Evolutionary conservation across 2,113 vertebrate genomes (phyloP).

Genomic region (Xyliphius kryptos): DNA sequence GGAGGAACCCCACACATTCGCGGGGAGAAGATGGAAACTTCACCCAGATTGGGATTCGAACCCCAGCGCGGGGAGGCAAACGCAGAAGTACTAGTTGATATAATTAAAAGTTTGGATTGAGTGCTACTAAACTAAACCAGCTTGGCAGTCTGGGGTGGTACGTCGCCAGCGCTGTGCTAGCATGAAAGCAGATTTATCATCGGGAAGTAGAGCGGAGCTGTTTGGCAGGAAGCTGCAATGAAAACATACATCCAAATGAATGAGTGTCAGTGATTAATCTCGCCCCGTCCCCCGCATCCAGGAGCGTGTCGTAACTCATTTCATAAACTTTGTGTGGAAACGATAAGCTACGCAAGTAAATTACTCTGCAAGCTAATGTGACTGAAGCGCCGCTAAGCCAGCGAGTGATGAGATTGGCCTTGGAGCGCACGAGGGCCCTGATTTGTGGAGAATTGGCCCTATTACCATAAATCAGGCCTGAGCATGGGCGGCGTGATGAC

Average conservation of each 20-base stretch:
- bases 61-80: too few species aligned
- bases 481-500: conserved; percentile 23
- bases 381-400: conserved; percentile 24
- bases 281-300: conserved; percentile 24
- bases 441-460: conserved; percentile 41
- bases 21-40: too few species aligned
- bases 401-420: conserved; percentile 17
- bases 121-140: neutral
- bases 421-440: conserved; percentile 22
- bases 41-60: too few species aligned
- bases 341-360: conserved; percentile 41
- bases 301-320: conserved; percentile 43
- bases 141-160: conserved; percentile 4
- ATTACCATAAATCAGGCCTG: conserved; percentile 42
- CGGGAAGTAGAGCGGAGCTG: conserved; percentile 20
- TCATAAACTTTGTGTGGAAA: conserved; percentile 38
- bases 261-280: conserved; percentile 48
- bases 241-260: conserved; percentile 47
- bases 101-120: neutral
- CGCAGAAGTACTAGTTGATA: too few species aligned
- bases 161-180: conserved; percentile 7
- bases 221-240: conserved; percentile 39
- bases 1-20: too few species aligned
- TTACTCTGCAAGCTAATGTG: conserved; percentile 43
- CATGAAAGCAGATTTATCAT: conserved; percentile 38